Conservation (phyloP, 2,113 vertebrate genomes). For the Centrocercus urophasianus region DNA sequence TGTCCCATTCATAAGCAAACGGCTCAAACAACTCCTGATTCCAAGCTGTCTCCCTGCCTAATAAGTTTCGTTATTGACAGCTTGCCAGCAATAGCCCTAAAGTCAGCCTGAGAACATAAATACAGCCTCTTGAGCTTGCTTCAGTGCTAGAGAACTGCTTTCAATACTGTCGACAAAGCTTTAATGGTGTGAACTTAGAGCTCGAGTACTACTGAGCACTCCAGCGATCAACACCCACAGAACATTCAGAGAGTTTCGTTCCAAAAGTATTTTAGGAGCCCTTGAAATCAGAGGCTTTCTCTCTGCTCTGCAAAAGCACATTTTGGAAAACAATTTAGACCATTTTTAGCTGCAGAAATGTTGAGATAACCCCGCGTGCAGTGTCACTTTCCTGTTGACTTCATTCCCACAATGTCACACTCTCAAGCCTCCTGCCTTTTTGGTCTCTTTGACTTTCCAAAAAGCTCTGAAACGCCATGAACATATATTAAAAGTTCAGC, state of each 20-base stretch:
- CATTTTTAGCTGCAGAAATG: slow-evolving; percentile 48
- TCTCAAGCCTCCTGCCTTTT: background rate
- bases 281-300: slow-evolving; percentile 72
- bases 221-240: slow-evolving; percentile 53
- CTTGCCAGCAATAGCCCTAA: slow-evolving; percentile 61
- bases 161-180: slow-evolving; percentile 57
- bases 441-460: background rate
- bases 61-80: slow-evolving; percentile 57
- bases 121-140: slow-evolving; percentile 58
- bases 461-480: background rate
- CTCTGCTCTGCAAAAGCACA: slow-evolving; percentile 46
- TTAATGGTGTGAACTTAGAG: slow-evolving; percentile 53
- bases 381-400: slow-evolving; percentile 8
- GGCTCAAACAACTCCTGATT: slow-evolving; percentile 36
- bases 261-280: slow-evolving; percentile 67
- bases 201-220: slow-evolving; percentile 56
- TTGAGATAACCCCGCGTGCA: background rate
- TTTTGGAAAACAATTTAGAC: slow-evolving; percentile 55
- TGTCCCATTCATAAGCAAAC: slow-evolving; percentile 8
- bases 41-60: slow-evolving; percentile 56
- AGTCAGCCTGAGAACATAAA: slow-evolving; percentile 68
- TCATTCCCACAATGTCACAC: slow-evolving; percentile 4
- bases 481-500: background rate
- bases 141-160: slow-evolving; percentile 40
- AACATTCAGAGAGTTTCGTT: slow-evolving; percentile 35